Base-by-base conservation (phyloP, 2,113 vertebrate species). In the Apistogramma diplotaenia region DNA sequence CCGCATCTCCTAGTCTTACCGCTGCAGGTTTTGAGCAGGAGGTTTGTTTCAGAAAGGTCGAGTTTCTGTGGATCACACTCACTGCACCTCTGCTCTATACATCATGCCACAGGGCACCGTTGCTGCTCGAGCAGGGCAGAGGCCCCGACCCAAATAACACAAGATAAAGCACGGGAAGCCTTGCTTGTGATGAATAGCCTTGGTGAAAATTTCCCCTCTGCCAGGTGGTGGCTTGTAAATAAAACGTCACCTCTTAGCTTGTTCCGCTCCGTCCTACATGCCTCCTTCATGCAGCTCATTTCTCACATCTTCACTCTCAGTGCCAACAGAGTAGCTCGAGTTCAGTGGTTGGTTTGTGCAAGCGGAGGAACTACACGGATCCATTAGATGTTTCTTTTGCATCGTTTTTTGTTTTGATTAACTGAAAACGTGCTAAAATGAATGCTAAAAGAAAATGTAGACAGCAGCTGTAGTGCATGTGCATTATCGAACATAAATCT, bases 151-250 rank as follows among this genome's bases (percentile, higher is more conserved):
- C 43, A 55, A 61, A 74, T 83, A 75, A 83, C 83, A 81, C 23
- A 67, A 79, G 88, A 87, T 87, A 89, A 72, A 49, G 81, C 3
- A 57, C 27, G 49, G 57, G 77, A 81, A 73, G 54, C 57, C 55
- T 67, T 54, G 35, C 19, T 6, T 5, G 2, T 80, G 87, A 91
- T 76, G 67, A 73, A 91, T 91, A 74, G 81, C 79, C 62, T 4
- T 43, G 49, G 60, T 25, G 83, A 71, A 70, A 81, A 70, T 10
- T 43, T 58, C 11, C n/a, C 23, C 74, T 67, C 21, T 4, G 76
- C 31, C 43, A 74, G 61, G 46, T 31, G 83, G 65, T 15, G 37
- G 5, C 19, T 61, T 81, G 76, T 82, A 90, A 87, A 90, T 72
- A 87, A 78, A 82, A 46, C 57, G 6, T 74, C 55, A 78, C 8